Conservation (phyloP, 1,140 invertebrate genomes). For the Brachionus paranguensis region DNA sequence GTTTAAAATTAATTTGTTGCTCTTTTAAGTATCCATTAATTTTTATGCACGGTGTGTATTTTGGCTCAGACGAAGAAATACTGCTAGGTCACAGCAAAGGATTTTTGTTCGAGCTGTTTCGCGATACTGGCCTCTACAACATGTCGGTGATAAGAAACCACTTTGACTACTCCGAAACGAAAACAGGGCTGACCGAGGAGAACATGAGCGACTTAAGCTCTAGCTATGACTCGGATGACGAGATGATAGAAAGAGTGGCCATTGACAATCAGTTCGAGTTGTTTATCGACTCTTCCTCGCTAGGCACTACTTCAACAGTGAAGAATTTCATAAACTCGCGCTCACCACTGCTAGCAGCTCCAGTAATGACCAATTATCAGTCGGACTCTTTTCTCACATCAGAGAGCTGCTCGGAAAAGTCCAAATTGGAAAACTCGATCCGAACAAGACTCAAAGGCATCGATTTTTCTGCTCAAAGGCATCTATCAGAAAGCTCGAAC, state of each 20-base stretch:
- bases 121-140: slow-evolving; percentile 1
- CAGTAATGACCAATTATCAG: background rate
- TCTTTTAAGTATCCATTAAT: slow-evolving; percentile 18
- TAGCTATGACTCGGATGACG: background rate
- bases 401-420: background rate
- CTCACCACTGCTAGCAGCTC: background rate
- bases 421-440: background rate
- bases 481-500: background rate
- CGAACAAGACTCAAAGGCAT: background rate
- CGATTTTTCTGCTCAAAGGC: background rate
- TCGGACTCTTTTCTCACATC: background rate
- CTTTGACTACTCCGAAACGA: background rate
- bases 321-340: background rate
- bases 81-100: background rate
- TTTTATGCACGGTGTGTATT: background rate
- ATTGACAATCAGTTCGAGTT: background rate
- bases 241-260: slow-evolving; percentile 1
- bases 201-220: background rate
- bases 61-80: slow-evolving; percentile 29
- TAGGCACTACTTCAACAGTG: background rate
- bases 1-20: background rate
- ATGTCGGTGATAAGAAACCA: background rate
- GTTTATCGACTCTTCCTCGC: background rate
- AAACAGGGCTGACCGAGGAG: background rate
- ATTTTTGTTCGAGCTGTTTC: background rate